Percentiles rank a stretch among this genome's conserved stretches.
Conservation (phyloP, 2,113 vertebrate species). For the Sinosuthora webbiana region DNA sequence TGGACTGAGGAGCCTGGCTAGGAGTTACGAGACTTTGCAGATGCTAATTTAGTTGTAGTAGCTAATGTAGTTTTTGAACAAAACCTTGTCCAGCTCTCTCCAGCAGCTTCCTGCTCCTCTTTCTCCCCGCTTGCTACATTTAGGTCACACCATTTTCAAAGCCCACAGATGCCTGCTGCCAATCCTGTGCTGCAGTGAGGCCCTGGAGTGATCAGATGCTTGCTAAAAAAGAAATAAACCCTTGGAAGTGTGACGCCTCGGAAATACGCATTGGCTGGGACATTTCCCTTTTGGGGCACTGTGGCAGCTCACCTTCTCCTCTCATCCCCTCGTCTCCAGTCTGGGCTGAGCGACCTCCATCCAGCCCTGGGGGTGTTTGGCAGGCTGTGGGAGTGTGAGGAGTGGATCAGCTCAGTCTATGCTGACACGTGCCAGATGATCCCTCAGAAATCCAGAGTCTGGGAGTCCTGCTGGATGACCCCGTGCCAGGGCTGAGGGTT, state of each 20-base stretch:
- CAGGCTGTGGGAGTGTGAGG: neutral
- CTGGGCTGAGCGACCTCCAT: neutral
- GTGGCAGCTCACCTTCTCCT: neutral
- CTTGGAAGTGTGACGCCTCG: neutral
- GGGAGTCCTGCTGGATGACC: neutral
- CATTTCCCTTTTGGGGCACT: neutral
- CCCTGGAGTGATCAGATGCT: neutral
- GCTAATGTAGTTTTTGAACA: too few species aligned
- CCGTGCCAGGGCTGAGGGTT: neutral
- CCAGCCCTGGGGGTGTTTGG: neutral
- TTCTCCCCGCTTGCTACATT: neutral
- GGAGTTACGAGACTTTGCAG: neutral
- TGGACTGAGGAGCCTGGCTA: neutral
- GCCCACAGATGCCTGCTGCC: neutral
- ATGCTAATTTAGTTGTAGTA: too few species aligned
- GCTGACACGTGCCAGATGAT: neutral
- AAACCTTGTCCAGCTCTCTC: neutral
- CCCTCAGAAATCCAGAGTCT: neutral
- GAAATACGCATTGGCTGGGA: neutral
- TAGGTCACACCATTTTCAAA: neutral
- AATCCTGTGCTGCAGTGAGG: neutral
- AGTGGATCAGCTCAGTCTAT: neutral
- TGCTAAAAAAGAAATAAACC: neutral
- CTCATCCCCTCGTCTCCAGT: neutral
- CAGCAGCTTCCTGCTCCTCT: neutral